Percentiles rank a stretch among this genome's conserved stretches.
phyloP scores from a whole-genome alignment of 1,140 invertebrate genomes.

The Capitella teleta region DNA sequence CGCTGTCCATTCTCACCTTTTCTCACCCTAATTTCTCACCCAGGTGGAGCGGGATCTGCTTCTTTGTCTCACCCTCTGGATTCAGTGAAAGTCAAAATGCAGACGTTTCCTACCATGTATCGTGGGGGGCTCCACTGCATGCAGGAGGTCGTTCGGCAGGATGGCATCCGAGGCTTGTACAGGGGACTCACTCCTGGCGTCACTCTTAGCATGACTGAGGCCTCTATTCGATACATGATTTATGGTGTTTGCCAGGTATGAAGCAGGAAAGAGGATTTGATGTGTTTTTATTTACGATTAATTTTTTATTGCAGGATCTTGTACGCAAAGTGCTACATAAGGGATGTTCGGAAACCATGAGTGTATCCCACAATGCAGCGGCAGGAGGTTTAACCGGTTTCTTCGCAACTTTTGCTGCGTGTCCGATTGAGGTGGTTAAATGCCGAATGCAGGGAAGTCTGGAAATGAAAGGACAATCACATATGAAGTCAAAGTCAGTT shows the following conservation, averaged over 20 bases:
- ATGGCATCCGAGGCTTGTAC: constrained; percentile 1
- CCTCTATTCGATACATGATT: neutral
- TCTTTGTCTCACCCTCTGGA: constrained; percentile 3
- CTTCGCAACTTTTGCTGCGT: too few relatives aligned
- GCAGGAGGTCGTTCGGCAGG: neutral
- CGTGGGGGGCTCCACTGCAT: neutral
- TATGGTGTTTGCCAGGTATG: constrained; percentile 5
- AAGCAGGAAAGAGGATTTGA: neutral
- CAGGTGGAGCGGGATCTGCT: constrained; percentile 1
- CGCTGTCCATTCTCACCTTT: too few relatives aligned
- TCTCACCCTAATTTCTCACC: too few relatives aligned
- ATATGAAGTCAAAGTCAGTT: too few relatives aligned
- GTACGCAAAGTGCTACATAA: constrained; percentile 1
- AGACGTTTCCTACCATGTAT: neutral
- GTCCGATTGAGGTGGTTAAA: constrained; percentile 6
- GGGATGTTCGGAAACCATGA: constrained; percentile 2
- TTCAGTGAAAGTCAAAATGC: constrained; percentile 7
- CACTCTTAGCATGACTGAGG: neutral
- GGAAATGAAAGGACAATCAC: too few relatives aligned
- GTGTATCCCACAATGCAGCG: neutral
- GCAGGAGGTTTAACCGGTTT: too few relatives aligned
- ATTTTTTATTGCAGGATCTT: neutral
- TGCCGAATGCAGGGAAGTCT: constrained; percentile 8
- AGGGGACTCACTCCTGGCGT: neutral
- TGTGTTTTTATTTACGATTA: neutral